phyloP scores from a whole-genome alignment of 2,113 vertebrate species.

The Ameiurus melas region DNA sequence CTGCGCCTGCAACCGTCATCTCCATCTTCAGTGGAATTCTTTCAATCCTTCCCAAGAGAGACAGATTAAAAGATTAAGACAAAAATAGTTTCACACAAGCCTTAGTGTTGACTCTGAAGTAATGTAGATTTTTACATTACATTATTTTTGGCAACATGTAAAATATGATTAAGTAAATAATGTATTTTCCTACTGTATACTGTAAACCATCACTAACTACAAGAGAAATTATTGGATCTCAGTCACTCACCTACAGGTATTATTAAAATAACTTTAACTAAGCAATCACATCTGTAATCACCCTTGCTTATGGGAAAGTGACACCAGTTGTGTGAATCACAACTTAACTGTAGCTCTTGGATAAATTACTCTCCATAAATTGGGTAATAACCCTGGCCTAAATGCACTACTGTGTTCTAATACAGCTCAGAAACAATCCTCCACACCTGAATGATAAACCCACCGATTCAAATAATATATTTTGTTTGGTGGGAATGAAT shows the following conservation, averaged over 20 bases:
- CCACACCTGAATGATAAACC: not conserved
- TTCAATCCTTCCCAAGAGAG: constrained; percentile 67
- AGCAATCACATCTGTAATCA: too few species aligned
- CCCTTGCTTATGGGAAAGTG: too few species aligned
- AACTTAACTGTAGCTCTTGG: too few species aligned
- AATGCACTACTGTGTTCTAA: too few species aligned
- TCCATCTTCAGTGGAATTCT: constrained; percentile 60
- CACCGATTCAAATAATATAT: not conserved
- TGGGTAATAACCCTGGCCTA: too few species aligned
- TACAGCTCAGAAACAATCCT: not conserved
- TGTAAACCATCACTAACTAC: too few species aligned
- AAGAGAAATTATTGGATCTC: not conserved
- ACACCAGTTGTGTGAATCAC: too few species aligned
- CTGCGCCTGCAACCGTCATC: constrained; percentile 62
- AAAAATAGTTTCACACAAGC: not conserved
- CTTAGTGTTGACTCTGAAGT: not conserved
- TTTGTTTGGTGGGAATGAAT: not conserved
- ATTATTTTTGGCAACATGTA: not conserved
- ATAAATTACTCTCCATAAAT: too few species aligned
- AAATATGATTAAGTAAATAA: not conserved
- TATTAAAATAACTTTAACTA: too few species aligned
- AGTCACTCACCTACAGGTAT: too few species aligned
- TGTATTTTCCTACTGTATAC: not conserved
- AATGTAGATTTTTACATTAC: not conserved
- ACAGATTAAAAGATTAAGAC: not conserved